Percentiles rank a stretch among this genome's conserved stretches.
Evolutionary conservation across 92 coral and sea anemone species (phyloP).

Genomic region (Porites rus): DNA sequence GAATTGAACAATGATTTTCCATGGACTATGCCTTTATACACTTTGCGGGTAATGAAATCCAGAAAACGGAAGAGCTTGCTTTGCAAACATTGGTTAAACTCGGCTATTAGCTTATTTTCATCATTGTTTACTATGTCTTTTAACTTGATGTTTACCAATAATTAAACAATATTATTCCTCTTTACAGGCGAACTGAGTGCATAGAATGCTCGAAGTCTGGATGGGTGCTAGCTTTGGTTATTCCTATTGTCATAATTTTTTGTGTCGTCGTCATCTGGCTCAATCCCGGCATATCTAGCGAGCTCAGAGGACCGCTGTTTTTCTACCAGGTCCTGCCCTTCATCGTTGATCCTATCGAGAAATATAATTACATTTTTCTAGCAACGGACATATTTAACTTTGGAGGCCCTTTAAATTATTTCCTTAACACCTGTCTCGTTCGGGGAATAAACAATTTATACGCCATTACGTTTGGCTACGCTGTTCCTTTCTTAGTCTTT

Average conservation of each 20-base stretch:
- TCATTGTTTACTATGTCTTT: too few relatives aligned
- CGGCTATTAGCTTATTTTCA: too few relatives aligned
- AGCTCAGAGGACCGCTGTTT: conserved; percentile 92
- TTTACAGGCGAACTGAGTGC: conserved; percentile 64
- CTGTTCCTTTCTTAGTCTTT: conserved; percentile 63
- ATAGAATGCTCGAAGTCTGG: conserved; percentile 53
- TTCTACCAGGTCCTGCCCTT: conserved; percentile 89
- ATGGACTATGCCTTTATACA: too few relatives aligned
- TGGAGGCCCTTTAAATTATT: conserved; percentile 83
- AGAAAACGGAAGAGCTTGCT: too few relatives aligned
- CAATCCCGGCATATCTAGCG: conserved; percentile 92
- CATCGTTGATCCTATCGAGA: conserved; percentile 66
- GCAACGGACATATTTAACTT: conserved; percentile 77
- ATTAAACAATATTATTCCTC: conserved; percentile 28
- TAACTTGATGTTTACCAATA: too few relatives aligned
- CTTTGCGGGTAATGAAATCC: too few relatives aligned
- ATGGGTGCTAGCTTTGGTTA: conserved; percentile 78
- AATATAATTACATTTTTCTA: conserved; percentile 57
- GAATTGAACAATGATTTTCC: too few relatives aligned
- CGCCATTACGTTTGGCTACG: conserved; percentile 75
- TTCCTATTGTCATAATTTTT: conserved; percentile 66
- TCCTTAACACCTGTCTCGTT: conserved; percentile 69
- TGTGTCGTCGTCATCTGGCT: conserved; percentile 82
- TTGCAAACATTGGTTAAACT: too few relatives aligned
- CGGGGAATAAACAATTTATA: conserved; percentile 69